Evolutionary conservation across 2,797 vertebrate genomes (phyloP).

Genomic region (Cephalopachus bancanus): DNA sequence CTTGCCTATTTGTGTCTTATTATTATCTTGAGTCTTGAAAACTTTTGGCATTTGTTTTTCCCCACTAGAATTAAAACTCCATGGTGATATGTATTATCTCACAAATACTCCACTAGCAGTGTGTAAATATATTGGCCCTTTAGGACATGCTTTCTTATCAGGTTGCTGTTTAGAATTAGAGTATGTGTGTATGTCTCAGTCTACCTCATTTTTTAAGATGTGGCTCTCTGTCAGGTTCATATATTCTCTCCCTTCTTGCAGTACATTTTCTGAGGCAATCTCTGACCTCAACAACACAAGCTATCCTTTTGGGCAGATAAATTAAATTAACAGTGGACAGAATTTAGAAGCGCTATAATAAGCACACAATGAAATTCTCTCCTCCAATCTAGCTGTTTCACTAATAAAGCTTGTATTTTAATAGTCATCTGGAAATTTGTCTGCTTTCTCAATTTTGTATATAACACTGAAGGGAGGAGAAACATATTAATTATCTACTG

Average conservation of each 20-base stretch:
- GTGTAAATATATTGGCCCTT: rapidly evolving
- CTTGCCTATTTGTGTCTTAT: background rate
- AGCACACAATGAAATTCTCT: background rate
- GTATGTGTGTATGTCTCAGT: rapidly evolving
- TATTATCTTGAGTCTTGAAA: background rate
- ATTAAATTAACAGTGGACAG: background rate
- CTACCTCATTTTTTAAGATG: background rate
- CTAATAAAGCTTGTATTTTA: background rate
- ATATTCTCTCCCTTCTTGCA: background rate
- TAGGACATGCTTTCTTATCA: background rate
- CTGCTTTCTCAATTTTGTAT: background rate
- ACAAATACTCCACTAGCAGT: rapidly evolving
- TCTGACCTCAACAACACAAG: background rate
- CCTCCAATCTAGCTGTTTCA: background rate
- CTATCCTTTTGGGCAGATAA: background rate
- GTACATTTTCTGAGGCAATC: background rate
- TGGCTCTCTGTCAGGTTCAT: rapidly evolving
- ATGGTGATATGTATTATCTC: background rate
- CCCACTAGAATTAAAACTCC: background rate
- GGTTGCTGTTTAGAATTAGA: background rate
- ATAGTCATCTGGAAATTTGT: background rate
- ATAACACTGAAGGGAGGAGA: background rate
- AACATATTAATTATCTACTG: background rate
- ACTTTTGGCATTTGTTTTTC: background rate
- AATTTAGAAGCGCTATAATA: background rate